Conservation (phyloP, 53 echinoderm and acorn worm genomes). For the Echinometra lucunter region DNA sequence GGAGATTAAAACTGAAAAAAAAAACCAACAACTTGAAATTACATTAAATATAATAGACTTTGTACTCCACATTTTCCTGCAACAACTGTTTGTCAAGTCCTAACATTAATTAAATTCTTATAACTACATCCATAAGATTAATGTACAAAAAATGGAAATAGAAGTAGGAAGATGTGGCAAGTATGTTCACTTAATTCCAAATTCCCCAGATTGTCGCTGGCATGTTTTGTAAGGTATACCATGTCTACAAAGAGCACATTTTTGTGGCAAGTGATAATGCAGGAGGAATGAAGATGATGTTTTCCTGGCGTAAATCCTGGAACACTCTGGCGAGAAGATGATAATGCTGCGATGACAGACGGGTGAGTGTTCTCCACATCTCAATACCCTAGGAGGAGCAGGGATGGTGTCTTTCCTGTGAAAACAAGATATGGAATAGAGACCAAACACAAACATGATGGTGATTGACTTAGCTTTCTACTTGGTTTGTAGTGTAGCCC, state of each 20-base stretch:
- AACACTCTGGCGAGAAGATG: constrained; percentile 50
- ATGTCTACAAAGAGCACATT: constrained; percentile 16
- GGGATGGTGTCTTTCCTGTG: constrained; percentile 34
- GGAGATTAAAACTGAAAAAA: neutral
- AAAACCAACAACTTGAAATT: neutral
- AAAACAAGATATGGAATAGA: constrained; percentile 37
- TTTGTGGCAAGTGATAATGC: neutral
- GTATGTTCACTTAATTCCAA: neutral
- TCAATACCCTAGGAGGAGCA: neutral
- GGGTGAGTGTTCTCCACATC: constrained; percentile 1
- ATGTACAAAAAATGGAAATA: neutral
- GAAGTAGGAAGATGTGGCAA: neutral
- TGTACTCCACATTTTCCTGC: neutral
- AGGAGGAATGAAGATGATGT: constrained; percentile 37
- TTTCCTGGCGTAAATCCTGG: constrained; percentile 3
- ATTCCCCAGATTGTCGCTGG: neutral
- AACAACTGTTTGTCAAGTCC: too few species aligned
- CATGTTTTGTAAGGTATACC: neutral
- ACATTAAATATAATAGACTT: neutral
- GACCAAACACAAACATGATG: constrained; percentile 36
- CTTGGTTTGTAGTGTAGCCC: neutral
- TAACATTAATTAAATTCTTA: too few species aligned
- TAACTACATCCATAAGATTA: neutral
- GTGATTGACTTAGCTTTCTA: constrained; percentile 32
- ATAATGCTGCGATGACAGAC: constrained; percentile 50